Evolutionary conservation across 64 coral and sea anemone genomes (phyloP).

Genomic region (Dendronephthya gigantea): DNA sequence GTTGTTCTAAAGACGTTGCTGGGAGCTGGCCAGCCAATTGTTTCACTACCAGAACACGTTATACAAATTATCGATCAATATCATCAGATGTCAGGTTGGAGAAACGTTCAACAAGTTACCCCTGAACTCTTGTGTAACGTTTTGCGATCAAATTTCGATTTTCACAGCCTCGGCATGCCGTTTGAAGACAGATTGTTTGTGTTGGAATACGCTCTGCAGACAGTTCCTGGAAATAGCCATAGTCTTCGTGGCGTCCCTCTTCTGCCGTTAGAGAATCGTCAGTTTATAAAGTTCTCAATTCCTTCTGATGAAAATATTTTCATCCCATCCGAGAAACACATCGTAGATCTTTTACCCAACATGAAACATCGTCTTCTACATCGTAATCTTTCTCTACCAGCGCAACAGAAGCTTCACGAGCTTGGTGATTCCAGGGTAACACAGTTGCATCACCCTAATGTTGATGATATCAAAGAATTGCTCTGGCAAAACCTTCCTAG

Average conservation of each 20-base stretch:
- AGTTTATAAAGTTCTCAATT: background rate
- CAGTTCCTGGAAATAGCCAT: background rate
- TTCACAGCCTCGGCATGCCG: background rate
- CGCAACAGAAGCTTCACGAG: background rate
- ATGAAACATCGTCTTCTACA: background rate
- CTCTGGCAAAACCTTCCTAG: background rate
- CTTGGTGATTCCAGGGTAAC: background rate
- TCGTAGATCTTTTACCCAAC: background rate
- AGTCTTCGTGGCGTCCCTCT: background rate
- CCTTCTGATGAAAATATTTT: background rate
- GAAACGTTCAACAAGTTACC: background rate
- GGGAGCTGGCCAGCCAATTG: slow-evolving; percentile 23
- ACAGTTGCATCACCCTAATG: background rate
- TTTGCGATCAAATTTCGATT: background rate
- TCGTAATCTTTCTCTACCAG: background rate
- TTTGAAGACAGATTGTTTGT: background rate
- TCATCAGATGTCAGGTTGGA: background rate
- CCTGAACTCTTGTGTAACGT: background rate
- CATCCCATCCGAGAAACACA: background rate
- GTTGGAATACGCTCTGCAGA: background rate
- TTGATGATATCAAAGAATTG: background rate
- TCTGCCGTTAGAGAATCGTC: background rate
- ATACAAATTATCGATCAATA: background rate
- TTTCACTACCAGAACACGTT: slow-evolving; percentile 48
- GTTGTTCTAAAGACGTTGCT: slow-evolving; percentile 16